These are phyloP conservation scores for Dreissena rostriformis DNA, from an alignment of 1,140 invertebrate genomes.

Conservation along the genomic window DNA sequence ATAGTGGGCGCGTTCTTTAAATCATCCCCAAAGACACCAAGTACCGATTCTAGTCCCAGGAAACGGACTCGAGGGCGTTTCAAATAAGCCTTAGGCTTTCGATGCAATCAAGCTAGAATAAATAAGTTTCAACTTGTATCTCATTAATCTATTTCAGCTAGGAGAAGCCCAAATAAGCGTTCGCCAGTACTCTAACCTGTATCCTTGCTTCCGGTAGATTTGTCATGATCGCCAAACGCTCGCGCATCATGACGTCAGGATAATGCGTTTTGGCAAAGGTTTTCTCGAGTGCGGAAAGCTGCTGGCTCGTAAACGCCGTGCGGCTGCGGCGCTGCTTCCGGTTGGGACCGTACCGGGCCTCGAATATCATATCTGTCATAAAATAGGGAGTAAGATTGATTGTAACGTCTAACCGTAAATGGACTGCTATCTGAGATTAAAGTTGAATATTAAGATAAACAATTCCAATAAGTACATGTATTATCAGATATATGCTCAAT, in stretches of 20 bases:
- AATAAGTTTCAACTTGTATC: too few relatives aligned
- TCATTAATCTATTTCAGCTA: neutral
- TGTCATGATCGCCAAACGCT: slow-evolving; percentile 93
- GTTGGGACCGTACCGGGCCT: slow-evolving; percentile 78
- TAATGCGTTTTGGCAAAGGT: slow-evolving; percentile 97
- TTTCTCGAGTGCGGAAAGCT: slow-evolving; percentile 95
- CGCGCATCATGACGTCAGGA: slow-evolving; percentile 96
- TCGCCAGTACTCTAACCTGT: slow-evolving; percentile 87
- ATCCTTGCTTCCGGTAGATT: slow-evolving; percentile 96
- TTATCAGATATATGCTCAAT: too few relatives aligned
- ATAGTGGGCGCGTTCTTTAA: too few relatives aligned
- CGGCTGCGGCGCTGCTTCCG: slow-evolving; percentile 95
- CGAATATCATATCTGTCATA: slow-evolving; percentile 75
- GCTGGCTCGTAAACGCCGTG: slow-evolving; percentile 96
- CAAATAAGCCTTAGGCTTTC: too few relatives aligned
- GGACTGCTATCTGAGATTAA: too few relatives aligned
- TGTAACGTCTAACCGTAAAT: too few relatives aligned
- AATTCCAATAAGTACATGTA: too few relatives aligned
- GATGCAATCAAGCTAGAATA: too few relatives aligned
- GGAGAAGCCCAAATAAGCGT: neutral
- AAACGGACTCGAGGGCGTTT: too few relatives aligned
- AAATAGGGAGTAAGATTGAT: neutral
- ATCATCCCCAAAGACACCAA: too few relatives aligned
- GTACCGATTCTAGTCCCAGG: too few relatives aligned
- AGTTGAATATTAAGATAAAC: too few relatives aligned